Base-by-base conservation (phyloP, 2,888 invertebrate species). In the Agrotis clavis region DNA sequence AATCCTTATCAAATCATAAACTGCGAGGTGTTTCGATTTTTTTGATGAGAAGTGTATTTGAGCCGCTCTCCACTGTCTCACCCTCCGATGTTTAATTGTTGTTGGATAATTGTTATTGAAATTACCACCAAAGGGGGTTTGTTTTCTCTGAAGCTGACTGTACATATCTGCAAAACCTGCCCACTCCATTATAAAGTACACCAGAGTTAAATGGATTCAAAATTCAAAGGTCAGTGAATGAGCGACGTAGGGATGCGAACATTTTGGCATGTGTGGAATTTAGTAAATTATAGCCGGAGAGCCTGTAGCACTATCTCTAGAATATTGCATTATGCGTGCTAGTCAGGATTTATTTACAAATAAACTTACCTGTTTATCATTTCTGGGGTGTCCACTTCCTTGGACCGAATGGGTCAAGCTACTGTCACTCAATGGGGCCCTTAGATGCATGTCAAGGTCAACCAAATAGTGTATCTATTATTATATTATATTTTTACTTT, bases 301-400 rank as follows among this genome's bases (percentile, higher is more conserved):
- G 47, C n/a, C 11, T n/a, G 18, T 13, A 51, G 13, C 19, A 4
- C 30, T 30, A 21, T 18, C 18, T n/a, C 14, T 48, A 2, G 14
- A 6, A 19, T 21, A 19, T 51, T 30, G 18, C 13, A 30, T 18
- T 19, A 9, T n/a, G 25, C 13, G 13, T 19, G 14, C 56, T 16
- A 57, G 50, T 4, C 41, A 4, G 4, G n/a, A 16, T 19, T 13
- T 7, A 51, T 66, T 16, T 53, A 67, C 16, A n/a, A 53, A 13
- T 45, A 41, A 41, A 53, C 3, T 25, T 67, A 66, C 25, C 68
- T 48, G 54, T 56, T 59, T n/a, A 1, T 25, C 19, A 19, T 19
- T 47, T 4, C 4, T 19, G 4, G 14, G 18, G n/a, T 16, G 16
- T 21, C 14, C 41, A 25, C 41, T 53, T 11, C 11, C 19, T n/a